Base-by-base conservation (phyloP, 2,113 vertebrate species). In the Mus spicilegus region DNA sequence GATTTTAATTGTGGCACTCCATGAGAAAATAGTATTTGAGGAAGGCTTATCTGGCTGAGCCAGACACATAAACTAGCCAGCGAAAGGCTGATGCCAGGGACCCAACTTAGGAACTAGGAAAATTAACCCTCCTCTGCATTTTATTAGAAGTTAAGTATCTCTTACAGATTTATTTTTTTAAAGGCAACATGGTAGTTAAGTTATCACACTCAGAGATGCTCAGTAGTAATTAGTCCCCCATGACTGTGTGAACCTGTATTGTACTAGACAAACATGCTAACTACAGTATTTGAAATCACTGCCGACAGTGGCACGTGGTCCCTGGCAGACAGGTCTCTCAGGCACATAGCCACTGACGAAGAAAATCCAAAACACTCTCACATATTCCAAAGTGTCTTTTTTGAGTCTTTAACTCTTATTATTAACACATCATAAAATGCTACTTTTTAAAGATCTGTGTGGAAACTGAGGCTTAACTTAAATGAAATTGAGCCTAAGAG, bases 121-220 rank as follows among this genome's bases (percentile, higher is more conserved):
- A 88, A 30, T 81, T 92, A 96, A 86, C 46, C 77, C 67, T 97
- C 69, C 81, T 91, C 33, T 90, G 3, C 33, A 65, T 97, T 91
- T 96, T 69, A 82, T 87, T 56, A 96, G 65, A 96, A 86, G 73
- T 33, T 94, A 94, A 93, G 33, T 67, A 91, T 13, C 72, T 95
- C 58, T 94, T 76, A 72, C 0, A 4, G 26, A 56, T 87, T 93
- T 89, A 63, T 89, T 94, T 65, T 80, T 96, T 91, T 93, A 69
- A 95, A 94, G 56, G 28, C 65, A 94, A 76, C 17, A 20, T 93
- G 39, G 76, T 87, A 95, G 22, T 95, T 95, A 94, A 58, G 67
- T 75, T 39, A 51, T 67, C 91, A 93, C 54, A 88, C 22, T 70
- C 63, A 81, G 73, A 69, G 63, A 69, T 49, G 39, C 78, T 93